Evolutionary conservation across 2,797 vertebrate genomes (phyloP).

Genomic region (Dromococcyx pavoninus): DNA sequence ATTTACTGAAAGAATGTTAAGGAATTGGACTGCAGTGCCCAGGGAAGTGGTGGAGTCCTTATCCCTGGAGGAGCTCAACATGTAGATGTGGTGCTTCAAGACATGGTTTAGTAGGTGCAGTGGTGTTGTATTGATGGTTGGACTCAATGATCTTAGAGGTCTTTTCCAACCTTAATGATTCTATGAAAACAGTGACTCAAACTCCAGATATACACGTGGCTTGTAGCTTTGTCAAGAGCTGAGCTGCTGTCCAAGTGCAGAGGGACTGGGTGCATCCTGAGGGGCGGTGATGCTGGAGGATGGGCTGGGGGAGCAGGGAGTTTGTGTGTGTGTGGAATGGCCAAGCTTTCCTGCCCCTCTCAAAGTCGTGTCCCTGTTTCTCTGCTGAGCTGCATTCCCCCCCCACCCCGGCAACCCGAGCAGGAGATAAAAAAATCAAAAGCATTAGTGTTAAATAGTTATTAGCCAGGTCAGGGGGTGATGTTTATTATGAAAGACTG

Average conservation of each 20-base stretch:
- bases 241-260: background rate
- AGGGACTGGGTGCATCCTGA: background rate
- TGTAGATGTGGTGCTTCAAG: too few species aligned
- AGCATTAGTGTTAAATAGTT: conserved; percentile 30
- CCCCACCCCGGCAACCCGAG: background rate
- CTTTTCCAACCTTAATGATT: too few species aligned
- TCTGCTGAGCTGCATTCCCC: background rate
- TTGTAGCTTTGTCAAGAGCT: background rate
- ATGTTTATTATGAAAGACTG: conserved; percentile 70
- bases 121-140: too few species aligned
- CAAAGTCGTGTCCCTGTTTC: background rate
- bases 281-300: background rate
- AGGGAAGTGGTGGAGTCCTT: too few species aligned
- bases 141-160: too few species aligned
- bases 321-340: background rate
- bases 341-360: background rate
- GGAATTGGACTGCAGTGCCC: too few species aligned
- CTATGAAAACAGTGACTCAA: background rate
- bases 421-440: conserved; percentile 11
- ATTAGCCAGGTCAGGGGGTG: conserved; percentile 65
- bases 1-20: too few species aligned
- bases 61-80: too few species aligned
- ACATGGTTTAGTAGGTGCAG: too few species aligned
- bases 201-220: background rate
- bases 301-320: background rate